Base-by-base conservation (phyloP, 2,888 invertebrate species). In the Ecdyonurus torrentis region DNA sequence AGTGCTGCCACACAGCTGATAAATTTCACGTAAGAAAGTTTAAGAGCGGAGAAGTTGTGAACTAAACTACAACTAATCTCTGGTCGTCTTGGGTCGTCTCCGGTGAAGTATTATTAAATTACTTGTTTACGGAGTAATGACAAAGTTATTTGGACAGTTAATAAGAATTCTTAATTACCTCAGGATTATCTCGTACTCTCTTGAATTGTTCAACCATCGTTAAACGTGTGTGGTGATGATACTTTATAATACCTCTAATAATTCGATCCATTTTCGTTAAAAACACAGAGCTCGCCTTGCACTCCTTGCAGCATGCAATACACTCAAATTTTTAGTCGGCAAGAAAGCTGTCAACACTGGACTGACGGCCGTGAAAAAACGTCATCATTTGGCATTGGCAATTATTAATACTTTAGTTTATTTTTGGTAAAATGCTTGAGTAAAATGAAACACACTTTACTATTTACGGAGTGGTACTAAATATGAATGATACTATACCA, bases 191-290 rank as follows among this genome's bases (percentile, higher is more conserved):
- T 74, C 84, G 82, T 68, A 96, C 91, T 81, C 86, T 80, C 75
- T 89, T 80, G 77, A 96, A 96, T 76, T 96, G 93, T 77, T 91
- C 85, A 37, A 96, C 90, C 92, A 94, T 92, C 71, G 83, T 84
- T 65, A 86, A 84, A 67, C 89, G 82, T 68, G 89, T 87, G 63
- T 87, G 83, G 66, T 85, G 82, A 65, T 93, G 83, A 75, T 94
- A 96, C 71, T 86, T 83, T 85, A 95, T 91, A 63, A 95, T 88
- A 61, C 95, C 95, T 72, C 87, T 83, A 68, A 95, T 77, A 73
- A 95, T 89, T 75, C 88, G 83, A 71, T 93, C 91, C 91, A 94
- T 92, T 73, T 53, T 72, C 7, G 20, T 22, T 7, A 22, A 55
- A n/a, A 20, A 55, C 7, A 7, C 19, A 55, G 55, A 5, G 5